A percentile compares a stretch with the other conserved stretches of the same genome.
These are phyloP conservation scores for Hirtodrosophila confusa DNA, from an alignment of 2,888 invertebrate species.

Conservation along the genomic window DNA sequence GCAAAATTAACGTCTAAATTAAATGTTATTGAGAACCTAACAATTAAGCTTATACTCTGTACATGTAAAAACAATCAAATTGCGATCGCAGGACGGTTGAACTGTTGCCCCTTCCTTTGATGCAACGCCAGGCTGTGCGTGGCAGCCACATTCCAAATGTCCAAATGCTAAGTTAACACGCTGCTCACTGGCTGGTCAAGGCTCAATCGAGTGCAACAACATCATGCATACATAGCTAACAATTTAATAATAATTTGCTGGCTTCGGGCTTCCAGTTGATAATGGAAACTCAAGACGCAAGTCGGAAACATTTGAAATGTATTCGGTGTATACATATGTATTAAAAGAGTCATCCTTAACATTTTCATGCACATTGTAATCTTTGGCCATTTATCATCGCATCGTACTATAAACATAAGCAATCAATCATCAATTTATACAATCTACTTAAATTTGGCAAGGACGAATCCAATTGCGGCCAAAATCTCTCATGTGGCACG, in stretches of 20 bases:
- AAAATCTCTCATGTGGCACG: slow-evolving; percentile 65
- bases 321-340: slow-evolving; percentile 19
- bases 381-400: slow-evolving; percentile 29
- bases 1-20: slow-evolving; percentile 68
- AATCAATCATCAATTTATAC: slow-evolving; percentile 1
- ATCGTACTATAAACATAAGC: slow-evolving; percentile 22
- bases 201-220: not conserved
- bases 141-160: slow-evolving; percentile 34
- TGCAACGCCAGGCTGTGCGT: slow-evolving; percentile 1
- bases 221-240: not conserved
- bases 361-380: slow-evolving; percentile 44
- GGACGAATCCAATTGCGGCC: slow-evolving; percentile 59
- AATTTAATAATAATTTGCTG: slow-evolving; percentile 11
- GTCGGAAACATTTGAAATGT: slow-evolving; percentile 32
- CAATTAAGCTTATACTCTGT: slow-evolving; percentile 27
- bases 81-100: too few relatives aligned
- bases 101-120: not conserved
- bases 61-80: not conserved
- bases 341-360: slow-evolving; percentile 12
- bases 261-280: slow-evolving; percentile 40
- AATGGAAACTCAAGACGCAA: slow-evolving; percentile 20
- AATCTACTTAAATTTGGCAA: slow-evolving; percentile 49
- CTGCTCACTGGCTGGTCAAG: slow-evolving; percentile 19
- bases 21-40: slow-evolving; percentile 54
- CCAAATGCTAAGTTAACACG: slow-evolving; percentile 27